Base-by-base conservation (phyloP, 2,797 vertebrate genomes). In the Lindbergichthys nudifrons region DNA sequence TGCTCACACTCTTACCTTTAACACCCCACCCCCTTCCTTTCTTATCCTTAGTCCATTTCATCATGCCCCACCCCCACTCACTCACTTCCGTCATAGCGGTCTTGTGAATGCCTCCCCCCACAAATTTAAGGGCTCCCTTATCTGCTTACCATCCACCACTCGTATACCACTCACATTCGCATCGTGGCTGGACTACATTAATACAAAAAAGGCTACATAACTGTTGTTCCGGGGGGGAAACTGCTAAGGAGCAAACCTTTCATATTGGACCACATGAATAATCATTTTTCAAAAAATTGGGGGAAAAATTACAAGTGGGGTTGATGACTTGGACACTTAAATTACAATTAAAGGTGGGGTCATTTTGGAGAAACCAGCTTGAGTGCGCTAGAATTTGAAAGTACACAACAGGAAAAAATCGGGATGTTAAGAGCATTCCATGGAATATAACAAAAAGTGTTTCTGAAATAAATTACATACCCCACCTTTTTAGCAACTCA, bases 21-120 rank as follows among this genome's bases (percentile, higher is more conserved):
- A 84, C 78, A 88, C 86, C 90, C 90, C 83, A 84, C 89, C 92
- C 91, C 91, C 90, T 80, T 91, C 85, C 83, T 85, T 86, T 87
- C 84, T 84, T 87, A 81, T 84, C 85, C 82, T 80, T 76, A 13
- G 77, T 88, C 91, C 80, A 88, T 88, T 92, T 88, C 80, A 87
- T 78, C 79, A 87, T 77, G 72, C 88, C 89, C 91, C 88, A 88
- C 86, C 90, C 92, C 90, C 90, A 88, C 83, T 68, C 80, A 76
- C 82, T 64, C 80, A 66, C 68, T 75, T 80, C 73, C 72, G 77
- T 90, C 75, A 79, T 79, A 79, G 62, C 70, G 62, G 89, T 93
- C 89, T 87, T 79, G 65, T 71, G 45, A 71, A 72, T 70, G 79
- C 78, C 86, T 91, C 83, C 86, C 88, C 78, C 85, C 81, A 88